These are phyloP conservation scores for Megaptera novaeangliae DNA, from an alignment of 2,113 vertebrate species.

Conservation along the genomic window DNA sequence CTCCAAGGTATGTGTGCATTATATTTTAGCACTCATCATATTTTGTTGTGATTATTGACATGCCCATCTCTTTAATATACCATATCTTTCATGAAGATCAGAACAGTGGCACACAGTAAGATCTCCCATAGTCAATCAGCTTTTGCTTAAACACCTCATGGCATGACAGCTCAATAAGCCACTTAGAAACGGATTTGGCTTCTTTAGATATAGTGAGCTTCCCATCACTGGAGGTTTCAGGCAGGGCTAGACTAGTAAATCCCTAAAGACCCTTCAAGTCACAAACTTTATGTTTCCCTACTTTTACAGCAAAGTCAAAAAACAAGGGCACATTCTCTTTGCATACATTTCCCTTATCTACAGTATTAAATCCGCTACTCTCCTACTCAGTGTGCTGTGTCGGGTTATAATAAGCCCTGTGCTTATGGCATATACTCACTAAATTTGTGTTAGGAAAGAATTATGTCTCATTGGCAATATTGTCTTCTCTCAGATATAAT, in stretches of 20 bases:
- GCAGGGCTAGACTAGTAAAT: neutral
- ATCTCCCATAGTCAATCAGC: neutral
- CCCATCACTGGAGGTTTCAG: neutral
- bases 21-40: neutral
- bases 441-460: neutral
- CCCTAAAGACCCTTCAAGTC: neutral
- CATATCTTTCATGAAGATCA: neutral
- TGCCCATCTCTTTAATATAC: neutral
- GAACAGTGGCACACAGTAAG: neutral
- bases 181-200: neutral
- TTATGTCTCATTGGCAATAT: neutral
- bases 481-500: neutral
- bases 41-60: neutral
- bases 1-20: neutral
- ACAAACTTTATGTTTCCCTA: neutral
- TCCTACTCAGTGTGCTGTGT: neutral
- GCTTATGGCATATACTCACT: neutral
- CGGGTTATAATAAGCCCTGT: neutral
- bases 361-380: neutral
- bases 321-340: neutral
- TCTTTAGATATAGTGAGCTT: neutral
- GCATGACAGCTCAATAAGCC: neutral
- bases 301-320: neutral
- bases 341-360: neutral
- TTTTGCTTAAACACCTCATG: neutral